Evolutionary conservation across 2,797 vertebrate genomes (phyloP), one percentile per base, ranked within the genome.

Genomic region (Syngnathus acus): DNA sequence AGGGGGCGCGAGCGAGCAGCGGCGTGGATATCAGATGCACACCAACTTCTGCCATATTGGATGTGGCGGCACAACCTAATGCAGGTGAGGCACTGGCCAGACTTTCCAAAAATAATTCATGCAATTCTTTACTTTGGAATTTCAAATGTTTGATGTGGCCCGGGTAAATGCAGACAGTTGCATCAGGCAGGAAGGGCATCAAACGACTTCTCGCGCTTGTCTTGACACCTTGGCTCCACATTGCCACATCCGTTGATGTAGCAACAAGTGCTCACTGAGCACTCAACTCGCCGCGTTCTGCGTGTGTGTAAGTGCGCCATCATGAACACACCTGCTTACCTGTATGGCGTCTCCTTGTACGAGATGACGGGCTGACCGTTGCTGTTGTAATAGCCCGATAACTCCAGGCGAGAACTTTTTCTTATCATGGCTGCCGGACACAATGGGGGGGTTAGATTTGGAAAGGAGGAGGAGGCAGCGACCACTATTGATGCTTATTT

Each of bases 351-450:
- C 60, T 62, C 60, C 42, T 62, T 62, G 60, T 62, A 62, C 13
- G 60, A 62, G 60, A 62, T 45, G 42, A 68, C 48, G 42, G 42
- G 60, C 9, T 9, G 21, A 23, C 60, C 60, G 60, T 62, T 21
- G 5, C 60, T 62, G 21, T n/a, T 62, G 40, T 62, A 62, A 42
- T 62, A 62, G 60, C 60, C 60, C 60, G 60, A 62, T 16, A 42
- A 62, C 60, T 62, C 42, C 60, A 62, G 39, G 60, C 60, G 60
- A 7, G 60, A 26, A 62, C 60, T 62, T 45, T 45, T 62, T 62
- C 60, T 62, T 45, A 62, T 16, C 42, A 45, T 62, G 60, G 21
- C 60, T 62, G 60, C 14, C 11, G 13, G 10, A 19, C 60, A 61
- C n/a, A 42, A 14, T 32, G n/a, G n/a, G 5, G n/a, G n/a, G 40